These are phyloP conservation scores for Riparia riparia DNA, from an alignment of 2,113 vertebrate species.

Conservation along the genomic window DNA sequence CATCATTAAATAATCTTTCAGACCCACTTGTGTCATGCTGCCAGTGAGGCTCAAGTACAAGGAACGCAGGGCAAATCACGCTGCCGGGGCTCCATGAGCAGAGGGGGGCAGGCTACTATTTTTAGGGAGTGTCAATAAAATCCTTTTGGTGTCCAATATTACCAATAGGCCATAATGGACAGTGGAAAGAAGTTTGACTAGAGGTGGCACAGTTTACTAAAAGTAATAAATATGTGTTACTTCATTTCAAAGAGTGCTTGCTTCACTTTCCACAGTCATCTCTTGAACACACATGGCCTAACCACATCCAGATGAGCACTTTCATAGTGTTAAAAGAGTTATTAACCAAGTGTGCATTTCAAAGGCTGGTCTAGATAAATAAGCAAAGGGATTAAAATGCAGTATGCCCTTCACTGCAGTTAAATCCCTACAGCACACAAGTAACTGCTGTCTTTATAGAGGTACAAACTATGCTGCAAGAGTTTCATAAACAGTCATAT, in stretches of 20 bases:
- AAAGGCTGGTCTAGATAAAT: not conserved
- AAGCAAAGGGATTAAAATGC: not conserved
- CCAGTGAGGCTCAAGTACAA: not conserved
- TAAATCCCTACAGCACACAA: not conserved
- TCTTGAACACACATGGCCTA: not conserved
- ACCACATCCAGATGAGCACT: not conserved
- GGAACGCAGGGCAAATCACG: accelerated
- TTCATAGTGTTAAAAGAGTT: not conserved
- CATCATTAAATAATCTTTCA: not conserved
- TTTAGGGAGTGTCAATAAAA: not conserved
- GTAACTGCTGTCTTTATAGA: not conserved
- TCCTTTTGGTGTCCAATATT: not conserved
- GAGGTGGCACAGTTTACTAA: not conserved
- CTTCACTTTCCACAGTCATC: not conserved
- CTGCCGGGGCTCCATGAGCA: not conserved
- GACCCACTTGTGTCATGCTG: accelerated
- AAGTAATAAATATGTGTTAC: not conserved
- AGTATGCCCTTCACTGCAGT: not conserved
- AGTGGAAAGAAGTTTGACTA: not conserved
- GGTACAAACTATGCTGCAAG: not conserved
- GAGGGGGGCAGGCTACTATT: not conserved
- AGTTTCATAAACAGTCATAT: not conserved
- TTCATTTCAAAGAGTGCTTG: not conserved
- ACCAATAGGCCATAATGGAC: not conserved
- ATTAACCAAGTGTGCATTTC: not conserved